Base-by-base conservation (phyloP, 2,888 invertebrate species). In the Lamproptera curius region DNA sequence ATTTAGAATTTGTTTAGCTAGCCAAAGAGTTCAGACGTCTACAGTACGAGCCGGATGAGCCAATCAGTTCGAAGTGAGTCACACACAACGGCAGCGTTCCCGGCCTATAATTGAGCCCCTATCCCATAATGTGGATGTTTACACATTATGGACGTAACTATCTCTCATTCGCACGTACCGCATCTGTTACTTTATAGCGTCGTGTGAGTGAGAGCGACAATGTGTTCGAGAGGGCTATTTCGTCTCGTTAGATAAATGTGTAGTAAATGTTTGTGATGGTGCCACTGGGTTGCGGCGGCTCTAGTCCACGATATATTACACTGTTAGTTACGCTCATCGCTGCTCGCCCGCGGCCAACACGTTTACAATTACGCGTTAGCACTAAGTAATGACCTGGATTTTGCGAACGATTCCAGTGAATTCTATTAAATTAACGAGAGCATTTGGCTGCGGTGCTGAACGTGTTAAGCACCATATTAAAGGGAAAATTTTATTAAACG, bases 41-140 rank as follows among this genome's bases (percentile, higher is more conserved):
- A 59, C 57, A 65, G 67, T 71, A 71, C 71, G 73, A 70, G 70
- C 80, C 80, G 85, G 86, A 86, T 84, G 82, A 71, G 64, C 76
- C 83, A 85, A 85, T 86, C 81, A 80, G 67, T 69, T 64, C 64
- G 57, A 66, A 63, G 68, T 83, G 83, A 83, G 73, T 84, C 82
- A 85, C 69, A 67, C 74, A 62, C 72, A 61, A 52, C 66, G 58
- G 62, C 66, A 59, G 51, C 50, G 59, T 67, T 61, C 65, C 66
- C 61, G 58, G 61, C 61, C 68, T 69, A 63, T 61, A 64, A 67
- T 68, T 61, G 58, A 65, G 59, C 69, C 70, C 69, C 68, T 67
- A 71, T 71, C 62, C 62, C 62, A 58, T 51, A 60, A 58, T 57
- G 54, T 58, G 50, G 54, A 61, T 62, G 62, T 59, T 53, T 57